Percentiles rank a stretch among this genome's conserved stretches.
These are phyloP conservation scores for Eurytoma adleriae DNA, from an alignment of 2,888 invertebrate species.

Conservation along the genomic window DNA sequence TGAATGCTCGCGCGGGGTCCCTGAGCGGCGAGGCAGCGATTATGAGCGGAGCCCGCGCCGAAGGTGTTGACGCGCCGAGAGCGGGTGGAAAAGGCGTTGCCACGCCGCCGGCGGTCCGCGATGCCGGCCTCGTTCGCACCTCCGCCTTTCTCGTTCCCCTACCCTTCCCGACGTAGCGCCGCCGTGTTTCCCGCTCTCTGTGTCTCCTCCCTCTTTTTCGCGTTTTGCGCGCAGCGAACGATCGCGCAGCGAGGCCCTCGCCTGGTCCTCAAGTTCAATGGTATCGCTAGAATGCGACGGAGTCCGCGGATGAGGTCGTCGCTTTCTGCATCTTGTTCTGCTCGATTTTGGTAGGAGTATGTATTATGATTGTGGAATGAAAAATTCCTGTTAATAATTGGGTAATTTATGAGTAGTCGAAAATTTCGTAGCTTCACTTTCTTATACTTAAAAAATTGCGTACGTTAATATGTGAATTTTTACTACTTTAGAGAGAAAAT, in stretches of 20 bases:
- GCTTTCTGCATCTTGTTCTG: too few species aligned
- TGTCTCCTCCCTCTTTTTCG: slow-evolving; percentile 2
- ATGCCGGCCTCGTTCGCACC: slow-evolving; percentile 69
- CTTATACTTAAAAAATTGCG: too few species aligned
- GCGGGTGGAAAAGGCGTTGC: slow-evolving; percentile 65
- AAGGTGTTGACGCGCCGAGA: slow-evolving; percentile 71
- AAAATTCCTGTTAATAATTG: too few species aligned
- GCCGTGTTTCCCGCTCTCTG: background rate
- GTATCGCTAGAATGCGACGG: background rate
- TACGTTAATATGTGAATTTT: too few species aligned
- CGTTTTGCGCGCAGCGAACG: background rate
- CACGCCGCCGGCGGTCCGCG: slow-evolving; percentile 60
- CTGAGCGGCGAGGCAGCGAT: slow-evolving; percentile 57
- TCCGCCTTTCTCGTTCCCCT: slow-evolving; percentile 64
- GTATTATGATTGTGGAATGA: too few species aligned
- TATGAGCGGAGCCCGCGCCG: slow-evolving; percentile 58
- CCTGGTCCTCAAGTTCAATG: slow-evolving; percentile 7
- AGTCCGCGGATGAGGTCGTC: too few species aligned
- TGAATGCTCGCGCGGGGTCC: slow-evolving; percentile 64
- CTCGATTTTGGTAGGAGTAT: too few species aligned
- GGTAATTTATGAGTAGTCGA: too few species aligned
- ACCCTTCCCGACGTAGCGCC: slow-evolving; percentile 43
- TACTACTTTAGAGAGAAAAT: too few species aligned
- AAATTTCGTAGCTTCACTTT: too few species aligned
- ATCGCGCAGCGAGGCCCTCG: background rate